Evolutionary conservation across 1,140 invertebrate genomes (phyloP).

Genomic region (Drosophila nikananu): DNA sequence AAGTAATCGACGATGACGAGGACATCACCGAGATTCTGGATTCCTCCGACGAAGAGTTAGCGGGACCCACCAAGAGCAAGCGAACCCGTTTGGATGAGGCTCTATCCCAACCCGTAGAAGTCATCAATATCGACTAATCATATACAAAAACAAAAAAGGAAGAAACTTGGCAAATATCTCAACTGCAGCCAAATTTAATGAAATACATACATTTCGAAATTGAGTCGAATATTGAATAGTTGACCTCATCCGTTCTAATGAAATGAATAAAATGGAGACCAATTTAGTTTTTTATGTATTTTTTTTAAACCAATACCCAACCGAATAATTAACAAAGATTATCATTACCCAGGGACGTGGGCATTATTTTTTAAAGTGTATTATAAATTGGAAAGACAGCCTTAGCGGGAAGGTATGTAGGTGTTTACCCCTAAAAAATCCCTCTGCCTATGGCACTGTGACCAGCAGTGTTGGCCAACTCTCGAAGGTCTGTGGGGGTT

Average conservation of each 20-base stretch:
- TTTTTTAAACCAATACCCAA: neutral
- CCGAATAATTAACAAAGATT: neutral
- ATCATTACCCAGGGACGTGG: neutral
- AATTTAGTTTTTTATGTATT: neutral
- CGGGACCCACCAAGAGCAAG: constrained; percentile 85
- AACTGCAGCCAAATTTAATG: neutral
- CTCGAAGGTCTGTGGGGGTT: neutral
- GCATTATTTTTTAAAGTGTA: neutral
- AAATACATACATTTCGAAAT: constrained; percentile 8
- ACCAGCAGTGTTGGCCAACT: constrained; percentile 3
- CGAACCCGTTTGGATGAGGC: constrained; percentile 52
- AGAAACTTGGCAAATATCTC: neutral
- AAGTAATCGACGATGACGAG: constrained; percentile 67
- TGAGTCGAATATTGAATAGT: constrained; percentile 1
- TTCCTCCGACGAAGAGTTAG: constrained; percentile 70
- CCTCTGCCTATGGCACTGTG: neutral
- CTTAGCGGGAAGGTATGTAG: neutral
- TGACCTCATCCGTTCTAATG: neutral
- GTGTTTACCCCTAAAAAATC: neutral
- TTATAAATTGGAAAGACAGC: neutral
- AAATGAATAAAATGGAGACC: neutral
- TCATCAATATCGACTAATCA: constrained; percentile 73
- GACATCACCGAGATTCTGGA: constrained; percentile 76
- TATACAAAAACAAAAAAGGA: too few species aligned
- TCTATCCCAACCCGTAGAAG: constrained; percentile 23